Conservation (phyloP, 2,888 invertebrate species). For the Lepeophtheirus nordmannii region DNA sequence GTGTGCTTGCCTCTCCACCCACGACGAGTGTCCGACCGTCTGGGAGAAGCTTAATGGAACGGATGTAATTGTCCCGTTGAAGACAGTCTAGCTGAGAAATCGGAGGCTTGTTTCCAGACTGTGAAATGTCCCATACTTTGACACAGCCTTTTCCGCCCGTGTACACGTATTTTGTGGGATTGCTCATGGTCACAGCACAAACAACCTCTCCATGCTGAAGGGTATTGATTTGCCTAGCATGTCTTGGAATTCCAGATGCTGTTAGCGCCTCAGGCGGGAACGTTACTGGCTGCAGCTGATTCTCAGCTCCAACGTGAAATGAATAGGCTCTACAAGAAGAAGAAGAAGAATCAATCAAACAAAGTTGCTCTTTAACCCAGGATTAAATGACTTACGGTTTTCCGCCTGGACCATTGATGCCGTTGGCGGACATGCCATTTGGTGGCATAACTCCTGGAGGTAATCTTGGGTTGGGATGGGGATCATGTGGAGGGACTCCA, state of each 20-base stretch:
- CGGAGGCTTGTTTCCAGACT: slow-evolving; percentile 65
- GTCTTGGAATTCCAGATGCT: slow-evolving; percentile 82
- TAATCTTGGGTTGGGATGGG: slow-evolving; percentile 11
- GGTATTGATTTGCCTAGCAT: slow-evolving; percentile 73
- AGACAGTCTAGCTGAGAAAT: slow-evolving; percentile 74
- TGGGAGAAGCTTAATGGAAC: slow-evolving; percentile 82
- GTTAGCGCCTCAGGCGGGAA: slow-evolving; percentile 85
- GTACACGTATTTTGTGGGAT: slow-evolving; percentile 76
- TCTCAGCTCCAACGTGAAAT: slow-evolving; percentile 78
- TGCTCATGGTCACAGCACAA: slow-evolving; percentile 88
- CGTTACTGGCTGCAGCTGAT: slow-evolving; percentile 72
- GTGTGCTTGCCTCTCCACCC: slow-evolving; percentile 85
- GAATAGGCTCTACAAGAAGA: slow-evolving; percentile 60
- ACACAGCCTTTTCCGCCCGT: slow-evolving; percentile 95
- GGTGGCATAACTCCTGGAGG: slow-evolving; percentile 16
- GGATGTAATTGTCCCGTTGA: slow-evolving; percentile 90
- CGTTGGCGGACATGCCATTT: not conserved
- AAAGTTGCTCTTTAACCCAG: no score
- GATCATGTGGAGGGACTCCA: slow-evolving; percentile 15
- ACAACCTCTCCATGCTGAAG: slow-evolving; percentile 91
- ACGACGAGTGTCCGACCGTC: slow-evolving; percentile 88
- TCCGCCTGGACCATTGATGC: slow-evolving; percentile 40
- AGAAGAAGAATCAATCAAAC: slow-evolving; percentile 1
- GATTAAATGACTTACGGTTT: slow-evolving; percentile 58
- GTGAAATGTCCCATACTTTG: slow-evolving; percentile 86